phyloP scores from a whole-genome alignment of 2,888 invertebrate species.

The Drosophila peninsularis region DNA sequence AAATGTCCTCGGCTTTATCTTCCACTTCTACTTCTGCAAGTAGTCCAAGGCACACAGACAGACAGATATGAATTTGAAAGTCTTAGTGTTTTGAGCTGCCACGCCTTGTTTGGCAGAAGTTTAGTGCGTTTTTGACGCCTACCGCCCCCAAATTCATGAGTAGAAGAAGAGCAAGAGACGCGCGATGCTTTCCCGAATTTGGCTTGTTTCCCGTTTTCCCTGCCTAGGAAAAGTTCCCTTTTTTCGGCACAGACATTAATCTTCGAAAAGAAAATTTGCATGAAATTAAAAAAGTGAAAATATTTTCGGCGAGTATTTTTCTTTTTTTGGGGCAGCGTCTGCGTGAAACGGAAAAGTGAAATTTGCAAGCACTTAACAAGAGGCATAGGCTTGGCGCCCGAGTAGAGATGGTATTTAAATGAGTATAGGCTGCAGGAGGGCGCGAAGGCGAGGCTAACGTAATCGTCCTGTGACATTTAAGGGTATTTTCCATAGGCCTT shows the following conservation, averaged over 20 bases:
- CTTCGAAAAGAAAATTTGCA: slow-evolving; percentile 78
- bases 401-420: neutral
- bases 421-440: neutral
- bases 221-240: slow-evolving; percentile 32
- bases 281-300: slow-evolving; percentile 78
- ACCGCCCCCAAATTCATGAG: neutral
- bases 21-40: neutral
- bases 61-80: slow-evolving; percentile 23
- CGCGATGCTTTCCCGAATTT: slow-evolving; percentile 18
- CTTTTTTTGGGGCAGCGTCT: slow-evolving; percentile 15
- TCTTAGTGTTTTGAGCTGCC: slow-evolving; percentile 18
- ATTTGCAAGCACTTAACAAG: slow-evolving; percentile 74
- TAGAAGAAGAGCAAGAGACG: slow-evolving; percentile 17
- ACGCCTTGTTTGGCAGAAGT: slow-evolving; percentile 42
- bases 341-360: slow-evolving; percentile 66
- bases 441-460: neutral
- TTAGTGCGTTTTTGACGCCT: slow-evolving; percentile 42
- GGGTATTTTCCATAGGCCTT: slow-evolving; percentile 7
- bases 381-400: slow-evolving; percentile 38
- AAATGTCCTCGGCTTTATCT: slow-evolving; percentile 27
- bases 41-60: slow-evolving; percentile 3
- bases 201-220: slow-evolving; percentile 35
- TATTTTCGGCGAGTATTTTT: slow-evolving; percentile 27
- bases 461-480: neutral
- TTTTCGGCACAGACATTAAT: slow-evolving; percentile 72